These are phyloP conservation scores for Epizoanthus illoricatus DNA, from an alignment of 92 coral and sea anemone species.

Conservation along the genomic window DNA sequence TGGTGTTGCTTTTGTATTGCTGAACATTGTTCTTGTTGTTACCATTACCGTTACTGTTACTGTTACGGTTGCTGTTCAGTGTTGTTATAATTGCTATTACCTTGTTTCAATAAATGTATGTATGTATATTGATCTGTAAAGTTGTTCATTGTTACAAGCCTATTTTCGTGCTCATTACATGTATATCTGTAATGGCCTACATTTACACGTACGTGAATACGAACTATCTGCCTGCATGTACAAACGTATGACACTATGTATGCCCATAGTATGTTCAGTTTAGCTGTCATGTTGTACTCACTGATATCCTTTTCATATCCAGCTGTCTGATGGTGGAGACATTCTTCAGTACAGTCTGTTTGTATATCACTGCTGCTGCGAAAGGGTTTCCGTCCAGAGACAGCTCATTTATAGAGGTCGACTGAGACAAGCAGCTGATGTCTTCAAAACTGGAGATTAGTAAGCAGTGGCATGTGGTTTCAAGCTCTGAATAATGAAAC, in stretches of 20 bases:
- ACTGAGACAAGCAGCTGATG: conserved; percentile 72
- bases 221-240: not conserved
- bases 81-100: too few species aligned
- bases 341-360: conserved; percentile 78
- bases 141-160: too few species aligned
- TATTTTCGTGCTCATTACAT: too few species aligned
- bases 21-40: too few species aligned
- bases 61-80: too few species aligned
- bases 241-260: not conserved
- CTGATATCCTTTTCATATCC: conserved; percentile 96
- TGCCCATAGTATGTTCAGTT: not conserved
- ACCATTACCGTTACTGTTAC: too few species aligned
- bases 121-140: too few species aligned
- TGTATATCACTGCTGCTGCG: conserved; percentile 69
- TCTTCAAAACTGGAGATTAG: conserved; percentile 76
- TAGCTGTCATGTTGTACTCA: conserved; percentile 42
- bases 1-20: too few species aligned
- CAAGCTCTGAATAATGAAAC: too few species aligned
- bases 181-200: too few species aligned
- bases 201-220: not conserved
- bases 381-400: conserved; percentile 96
- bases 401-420: conserved; percentile 74
- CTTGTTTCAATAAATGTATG: too few species aligned
- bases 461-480: too few species aligned
- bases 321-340: conserved; percentile 79